A percentile compares a stretch with the other conserved stretches of the same genome.
These are phyloP conservation scores for Perognathus longimembris DNA, from an alignment of 2,113 vertebrate species.

Conservation along the genomic window DNA sequence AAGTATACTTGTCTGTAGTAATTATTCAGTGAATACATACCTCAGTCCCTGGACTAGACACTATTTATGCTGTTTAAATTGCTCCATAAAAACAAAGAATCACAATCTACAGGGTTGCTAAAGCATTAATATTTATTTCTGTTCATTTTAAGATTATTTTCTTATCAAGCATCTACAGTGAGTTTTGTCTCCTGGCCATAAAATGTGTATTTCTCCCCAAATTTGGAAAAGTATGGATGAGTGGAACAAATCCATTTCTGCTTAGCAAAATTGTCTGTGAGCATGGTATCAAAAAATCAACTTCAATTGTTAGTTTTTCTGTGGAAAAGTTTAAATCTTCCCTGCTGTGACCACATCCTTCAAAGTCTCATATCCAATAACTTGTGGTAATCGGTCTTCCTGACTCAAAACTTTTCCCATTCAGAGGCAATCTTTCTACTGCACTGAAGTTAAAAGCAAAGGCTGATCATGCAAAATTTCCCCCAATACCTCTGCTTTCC, in stretches of 20 bases:
- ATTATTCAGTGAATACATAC: constrained; percentile 10
- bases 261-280: neutral
- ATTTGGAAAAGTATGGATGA: neutral
- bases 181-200: neutral
- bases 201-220: neutral
- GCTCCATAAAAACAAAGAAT: neutral
- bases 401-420: too few species aligned
- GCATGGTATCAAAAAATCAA: neutral
- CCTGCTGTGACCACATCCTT: neutral
- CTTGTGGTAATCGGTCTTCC: too few species aligned
- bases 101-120: neutral
- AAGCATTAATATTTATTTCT: constrained; percentile 40
- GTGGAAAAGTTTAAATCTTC: neutral
- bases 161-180: neutral
- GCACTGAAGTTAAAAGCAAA: too few species aligned
- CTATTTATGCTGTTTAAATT: neutral
- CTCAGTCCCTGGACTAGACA: neutral
- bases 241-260: neutral
- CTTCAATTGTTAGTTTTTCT: neutral
- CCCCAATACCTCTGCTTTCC: too few species aligned
- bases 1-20: neutral
- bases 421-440: too few species aligned
- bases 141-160: neutral
- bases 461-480: too few species aligned
- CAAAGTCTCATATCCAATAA: neutral